These are phyloP conservation scores for Tetragonula carbonaria DNA, from an alignment of 2,888 invertebrate species.

Conservation along the genomic window DNA sequence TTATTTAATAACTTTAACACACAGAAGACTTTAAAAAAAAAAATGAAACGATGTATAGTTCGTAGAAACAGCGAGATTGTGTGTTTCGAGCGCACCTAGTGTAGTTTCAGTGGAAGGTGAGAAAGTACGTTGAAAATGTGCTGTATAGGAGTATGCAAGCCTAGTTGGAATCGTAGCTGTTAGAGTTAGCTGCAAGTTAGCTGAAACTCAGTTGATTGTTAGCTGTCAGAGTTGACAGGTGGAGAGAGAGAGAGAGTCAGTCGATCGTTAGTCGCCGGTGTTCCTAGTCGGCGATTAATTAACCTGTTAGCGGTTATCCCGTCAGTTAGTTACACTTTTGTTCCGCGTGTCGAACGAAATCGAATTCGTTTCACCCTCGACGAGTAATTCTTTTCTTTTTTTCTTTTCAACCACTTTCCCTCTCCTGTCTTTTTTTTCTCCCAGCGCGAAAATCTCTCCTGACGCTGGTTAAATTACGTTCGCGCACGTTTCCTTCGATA, in stretches of 20 bases:
- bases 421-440: too few species aligned
- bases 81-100: too few species aligned
- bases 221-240: conserved; percentile 5
- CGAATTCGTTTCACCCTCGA: background rate
- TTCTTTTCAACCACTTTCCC: too few species aligned
- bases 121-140: background rate
- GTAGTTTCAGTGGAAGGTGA: background rate
- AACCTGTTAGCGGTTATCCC: background rate
- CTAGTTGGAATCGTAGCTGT: background rate
- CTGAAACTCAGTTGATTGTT: conserved; percentile 11
- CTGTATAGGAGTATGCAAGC: background rate
- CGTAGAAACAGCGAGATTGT: background rate
- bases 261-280: background rate
- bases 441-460: too few species aligned
- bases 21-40: too few species aligned
- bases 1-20: too few species aligned
- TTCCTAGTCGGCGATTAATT: background rate
- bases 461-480: too few species aligned
- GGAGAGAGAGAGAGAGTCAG: background rate
- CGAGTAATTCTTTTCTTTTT: background rate
- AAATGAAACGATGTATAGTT: background rate
- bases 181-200: conserved; percentile 1
- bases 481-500: too few species aligned
- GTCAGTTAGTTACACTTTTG: background rate
- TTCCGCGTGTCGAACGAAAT: background rate